phyloP scores from a whole-genome alignment of 2,113 vertebrate genomes.

The Salvator merianae region DNA sequence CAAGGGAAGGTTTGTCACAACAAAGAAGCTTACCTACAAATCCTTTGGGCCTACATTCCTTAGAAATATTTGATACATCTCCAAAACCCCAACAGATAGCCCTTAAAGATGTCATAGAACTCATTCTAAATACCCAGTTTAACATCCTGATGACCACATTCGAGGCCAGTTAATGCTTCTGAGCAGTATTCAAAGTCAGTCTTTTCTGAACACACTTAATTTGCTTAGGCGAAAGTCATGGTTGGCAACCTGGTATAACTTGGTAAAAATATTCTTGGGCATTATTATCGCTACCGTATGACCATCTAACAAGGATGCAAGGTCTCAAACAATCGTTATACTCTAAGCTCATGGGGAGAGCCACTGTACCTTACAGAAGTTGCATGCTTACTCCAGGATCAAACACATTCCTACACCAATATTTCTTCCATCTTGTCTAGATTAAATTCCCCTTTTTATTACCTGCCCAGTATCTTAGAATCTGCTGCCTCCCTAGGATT shows the following conservation, averaged over 20 bases:
- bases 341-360: background rate
- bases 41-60: no score
- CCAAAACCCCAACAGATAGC: no score
- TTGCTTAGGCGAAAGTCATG: no score
- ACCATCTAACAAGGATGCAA: background rate
- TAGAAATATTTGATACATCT: no score
- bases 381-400: background rate
- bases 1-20: no score
- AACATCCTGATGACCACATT: no score
- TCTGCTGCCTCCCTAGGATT: no score
- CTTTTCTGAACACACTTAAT: no score
- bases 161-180: background rate
- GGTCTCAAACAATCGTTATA: background rate
- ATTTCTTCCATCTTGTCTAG: background rate
- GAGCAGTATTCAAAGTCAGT: background rate
- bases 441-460: background rate
- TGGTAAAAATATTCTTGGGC: background rate
- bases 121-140: background rate
- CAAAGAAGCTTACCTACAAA: no score
- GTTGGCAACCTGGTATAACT: background rate
- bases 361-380: background rate
- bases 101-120: background rate
- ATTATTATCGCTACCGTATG: background rate
- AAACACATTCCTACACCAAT: background rate
- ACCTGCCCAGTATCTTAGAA: no score